Base-by-base conservation (phyloP, 2,888 invertebrate species). In the Digitonthophagus gazella region DNA sequence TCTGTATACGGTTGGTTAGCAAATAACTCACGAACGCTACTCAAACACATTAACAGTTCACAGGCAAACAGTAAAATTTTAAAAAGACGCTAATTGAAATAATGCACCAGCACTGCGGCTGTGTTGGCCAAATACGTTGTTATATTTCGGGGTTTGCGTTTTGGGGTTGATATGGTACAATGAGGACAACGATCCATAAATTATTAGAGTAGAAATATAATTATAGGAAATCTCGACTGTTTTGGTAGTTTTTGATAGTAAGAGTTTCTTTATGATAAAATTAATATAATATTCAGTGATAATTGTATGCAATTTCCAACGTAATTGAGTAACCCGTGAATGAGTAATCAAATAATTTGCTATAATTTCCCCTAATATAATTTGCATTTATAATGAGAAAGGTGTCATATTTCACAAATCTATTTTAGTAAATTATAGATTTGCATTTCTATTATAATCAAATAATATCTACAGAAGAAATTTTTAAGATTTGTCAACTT, bases 41-140 rank as follows among this genome's bases (percentile, higher is more conserved):
- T 70, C 68, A 70, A 70, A 70, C 70, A 70, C 67, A 70, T 70
- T 70, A 70, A 67, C 66, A 68, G 70, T 70, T 70, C 70, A 70
- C 70, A 66, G 63, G 67, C 64, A 70, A 70, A 70, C 70, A 70
- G 70, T 68, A 68, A 70, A 70, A 70, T 70, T 68, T 70, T 70
- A 70, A 70, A 67, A 70, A 64, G 58, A 58, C 66, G 70, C 67
- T 70, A 70, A 70, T 70, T 70, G 70, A 70, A 70, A 70, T 67
- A 70, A 70, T 70, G 70, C 70, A 70, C 67, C 67, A 67, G 67
- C 20, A 18, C 19, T 20, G 61, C 20, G 28, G 28, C 11, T 44
- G 28, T 11, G 28, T 44, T 44, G 28, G 28, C 28, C 28, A 44
- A 44, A 44, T n/a, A n/a, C n/a, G n/a, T n/a, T n/a, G n/a, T n/a